Conservation (phyloP, 2,797 vertebrate genomes). For the Podarcis siculus region DNA sequence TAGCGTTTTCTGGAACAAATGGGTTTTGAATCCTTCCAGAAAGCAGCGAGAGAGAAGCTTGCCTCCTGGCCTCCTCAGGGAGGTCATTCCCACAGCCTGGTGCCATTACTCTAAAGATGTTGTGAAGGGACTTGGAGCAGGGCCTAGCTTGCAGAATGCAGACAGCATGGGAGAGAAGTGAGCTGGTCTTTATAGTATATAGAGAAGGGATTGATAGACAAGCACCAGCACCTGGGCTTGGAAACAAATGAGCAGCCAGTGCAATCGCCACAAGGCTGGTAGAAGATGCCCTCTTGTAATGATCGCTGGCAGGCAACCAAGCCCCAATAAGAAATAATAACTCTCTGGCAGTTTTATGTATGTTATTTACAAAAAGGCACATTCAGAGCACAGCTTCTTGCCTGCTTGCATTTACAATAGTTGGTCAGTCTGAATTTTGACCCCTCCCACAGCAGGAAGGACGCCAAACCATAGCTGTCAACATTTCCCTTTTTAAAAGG, state of each 20-base stretch:
- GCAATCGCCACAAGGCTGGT: too few species aligned
- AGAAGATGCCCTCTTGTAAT: not conserved
- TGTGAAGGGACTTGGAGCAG: not conserved
- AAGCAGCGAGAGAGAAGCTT: not conserved
- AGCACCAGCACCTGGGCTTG: not conserved
- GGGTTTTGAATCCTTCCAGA: not conserved
- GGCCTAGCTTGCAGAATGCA: not conserved
- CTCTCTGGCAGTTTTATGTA: too few species aligned
- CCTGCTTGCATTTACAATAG: too few species aligned
- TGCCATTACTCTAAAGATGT: not conserved
- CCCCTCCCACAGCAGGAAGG: too few species aligned
- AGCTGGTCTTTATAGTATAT: not conserved
- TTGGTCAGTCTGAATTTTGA: too few species aligned
- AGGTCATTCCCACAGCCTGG: slow-evolving; percentile 5
- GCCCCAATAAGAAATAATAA: too few species aligned
- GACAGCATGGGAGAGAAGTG: not conserved
- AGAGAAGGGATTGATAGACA: not conserved
- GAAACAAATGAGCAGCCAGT: not conserved
- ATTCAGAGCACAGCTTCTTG: too few species aligned
- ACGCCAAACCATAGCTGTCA: too few species aligned
- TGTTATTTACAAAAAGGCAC: too few species aligned
- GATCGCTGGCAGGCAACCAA: too few species aligned
- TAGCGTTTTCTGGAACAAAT: not conserved
- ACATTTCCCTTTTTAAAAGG: too few species aligned
- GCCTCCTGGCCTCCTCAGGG: not conserved